These are phyloP conservation scores for Halcyon malimbica DNA, from an alignment of 2,113 vertebrate species.

Conservation along the genomic window DNA sequence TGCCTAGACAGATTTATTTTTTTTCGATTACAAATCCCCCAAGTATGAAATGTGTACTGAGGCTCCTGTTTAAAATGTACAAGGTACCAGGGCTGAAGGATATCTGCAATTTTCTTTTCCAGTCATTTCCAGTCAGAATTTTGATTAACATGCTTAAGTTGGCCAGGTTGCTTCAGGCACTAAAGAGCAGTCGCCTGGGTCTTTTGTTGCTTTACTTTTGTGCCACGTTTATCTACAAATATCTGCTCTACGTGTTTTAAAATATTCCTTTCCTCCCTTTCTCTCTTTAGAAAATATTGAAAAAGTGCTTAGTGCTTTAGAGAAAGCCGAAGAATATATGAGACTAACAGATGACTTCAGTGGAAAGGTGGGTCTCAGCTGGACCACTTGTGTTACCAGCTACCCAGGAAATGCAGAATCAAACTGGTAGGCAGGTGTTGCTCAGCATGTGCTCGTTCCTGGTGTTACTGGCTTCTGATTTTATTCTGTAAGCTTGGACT, in stretches of 20 bases:
- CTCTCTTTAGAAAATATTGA: conserved; percentile 69
- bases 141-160: rapidly evolving
- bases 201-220: neutral
- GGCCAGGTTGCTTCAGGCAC: neutral
- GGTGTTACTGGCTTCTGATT: neutral
- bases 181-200: neutral
- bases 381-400: rapidly evolving
- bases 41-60: neutral
- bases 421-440: neutral
- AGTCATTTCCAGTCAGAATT: neutral
- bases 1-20: neutral
- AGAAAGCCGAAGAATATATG: conserved; percentile 91
- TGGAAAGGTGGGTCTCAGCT: conserved; percentile 81
- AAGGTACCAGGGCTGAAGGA: neutral
- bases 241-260: neutral
- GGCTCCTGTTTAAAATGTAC: neutral
- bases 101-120: neutral
- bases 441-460: neutral
- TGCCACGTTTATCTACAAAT: neutral
- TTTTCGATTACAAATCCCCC: neutral
- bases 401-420: neutral
- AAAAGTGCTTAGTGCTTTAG: conserved; percentile 85
- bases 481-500: neutral
- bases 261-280: neutral
- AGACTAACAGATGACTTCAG: conserved; percentile 79